Evolutionary conservation across 2,797 vertebrate genomes (phyloP).

Genomic region (Helarctos malayanus): DNA sequence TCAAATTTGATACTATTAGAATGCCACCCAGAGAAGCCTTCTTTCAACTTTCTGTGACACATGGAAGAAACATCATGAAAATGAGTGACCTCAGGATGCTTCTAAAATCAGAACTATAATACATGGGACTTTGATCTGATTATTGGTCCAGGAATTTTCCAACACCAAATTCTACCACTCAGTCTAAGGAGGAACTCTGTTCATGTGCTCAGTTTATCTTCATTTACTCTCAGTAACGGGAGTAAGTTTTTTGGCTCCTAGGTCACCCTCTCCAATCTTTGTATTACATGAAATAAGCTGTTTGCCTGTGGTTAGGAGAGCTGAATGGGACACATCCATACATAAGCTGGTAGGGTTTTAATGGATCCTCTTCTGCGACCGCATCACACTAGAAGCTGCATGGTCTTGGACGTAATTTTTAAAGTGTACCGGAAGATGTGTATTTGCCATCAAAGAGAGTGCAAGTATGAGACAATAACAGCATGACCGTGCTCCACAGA

Average conservation of each 20-base stretch:
- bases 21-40: not conserved
- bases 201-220: not conserved
- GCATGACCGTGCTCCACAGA: not conserved
- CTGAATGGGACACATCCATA: not conserved
- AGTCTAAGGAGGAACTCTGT: not conserved
- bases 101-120: not conserved
- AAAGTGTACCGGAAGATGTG: not conserved
- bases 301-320: not conserved
- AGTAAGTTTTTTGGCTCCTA: not conserved
- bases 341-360: not conserved
- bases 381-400: not conserved
- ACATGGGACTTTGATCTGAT: not conserved
- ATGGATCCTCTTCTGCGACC: not conserved
- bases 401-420: not conserved
- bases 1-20: not conserved
- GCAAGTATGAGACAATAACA: not conserved
- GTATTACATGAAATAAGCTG: not conserved
- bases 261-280: not conserved
- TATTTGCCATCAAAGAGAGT: not conserved
- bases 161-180: not conserved
- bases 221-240: not conserved
- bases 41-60: not conserved
- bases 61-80: not conserved
- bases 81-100: not conserved
- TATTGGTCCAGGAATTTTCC: constrained; percentile 3